phyloP scores from a whole-genome alignment of 2,888 invertebrate genomes.

The Oasisia sp. region DNA sequence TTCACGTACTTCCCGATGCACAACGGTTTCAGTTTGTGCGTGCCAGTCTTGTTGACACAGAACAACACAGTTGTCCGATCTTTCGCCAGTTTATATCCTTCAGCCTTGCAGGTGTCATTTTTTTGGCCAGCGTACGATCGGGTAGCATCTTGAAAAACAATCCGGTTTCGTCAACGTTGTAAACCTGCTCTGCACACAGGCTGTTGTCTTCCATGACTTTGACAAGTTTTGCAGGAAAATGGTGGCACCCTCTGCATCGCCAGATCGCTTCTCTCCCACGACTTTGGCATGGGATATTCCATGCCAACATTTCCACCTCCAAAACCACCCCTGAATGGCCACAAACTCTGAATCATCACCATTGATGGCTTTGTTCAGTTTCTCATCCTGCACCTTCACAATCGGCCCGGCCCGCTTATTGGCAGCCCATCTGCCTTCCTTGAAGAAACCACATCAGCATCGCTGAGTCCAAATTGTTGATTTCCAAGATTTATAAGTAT shows the following conservation, averaged over 20 bases:
- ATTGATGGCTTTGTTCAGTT: background rate
- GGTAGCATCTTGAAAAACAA: constrained; percentile 45
- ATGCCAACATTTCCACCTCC: background rate
- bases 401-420: background rate
- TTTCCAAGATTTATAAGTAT: too few species aligned
- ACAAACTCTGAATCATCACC: background rate
- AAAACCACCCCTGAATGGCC: background rate
- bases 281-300: background rate
- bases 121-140: constrained; percentile 35
- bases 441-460: background rate
- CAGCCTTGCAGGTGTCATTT: background rate
- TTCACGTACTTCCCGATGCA: constrained; percentile 31
- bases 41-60: constrained; percentile 33
- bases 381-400: background rate
- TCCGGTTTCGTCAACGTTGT: constrained; percentile 42
- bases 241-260: background rate
- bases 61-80: constrained; percentile 33
- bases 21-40: constrained; percentile 37
- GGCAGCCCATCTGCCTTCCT: background rate
- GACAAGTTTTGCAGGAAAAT: background rate
- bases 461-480: background rate
- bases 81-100: constrained; percentile 34
- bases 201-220: background rate
- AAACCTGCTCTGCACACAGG: constrained; percentile 18
- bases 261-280: background rate